Evolutionary conservation across 2,113 vertebrate species (phyloP), one percentile per base, ranked within the genome.

Genomic region (Plestiodon gilberti): DNA sequence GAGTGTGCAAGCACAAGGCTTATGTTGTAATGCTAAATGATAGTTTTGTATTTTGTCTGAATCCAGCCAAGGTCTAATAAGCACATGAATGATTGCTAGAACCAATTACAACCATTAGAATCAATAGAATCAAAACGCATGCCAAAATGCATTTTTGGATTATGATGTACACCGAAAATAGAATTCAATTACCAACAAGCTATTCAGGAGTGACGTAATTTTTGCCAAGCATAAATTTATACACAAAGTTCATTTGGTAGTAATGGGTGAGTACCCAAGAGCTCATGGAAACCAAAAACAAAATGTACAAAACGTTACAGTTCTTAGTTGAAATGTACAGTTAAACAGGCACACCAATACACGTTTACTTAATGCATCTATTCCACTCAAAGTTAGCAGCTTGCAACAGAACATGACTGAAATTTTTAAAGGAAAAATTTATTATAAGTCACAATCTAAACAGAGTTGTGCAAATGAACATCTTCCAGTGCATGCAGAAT

Each of bases 61-160:
- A 67, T 11, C 9, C 10, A 14, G 10, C 30, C 40, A 48, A 28
- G 23, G 59, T 13, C 28, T 30, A 83, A 64, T 43, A 71, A 33
- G 6, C 0, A 83, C 48, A 17, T 64, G 23, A 82, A 84, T 17
- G 17, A 33, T 70, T 28, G 2, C 1, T 0, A 2, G 1, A 52
- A 22, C 3, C 57, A n/a, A 84, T 71, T 4, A 25, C 2, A 78
- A 70, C 1, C 62, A 76, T 80, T 35, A 65, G 83, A 88, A 35
- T 0, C 33, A 40, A 87, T 84, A 79, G 1, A 0, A 0, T 11
- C 35, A 0, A 0, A 14, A 87, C 77, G n/a, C 57, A n/a, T 0
- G 38, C 0, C 65, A 30, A 0, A 6, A 65, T 0, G 0, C 3
- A 57, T 0, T 1, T 65, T 73, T 61, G 87, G 57, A 67, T 0